Conservation (phyloP, 2,888 invertebrate species). For the Drosophila mulleri region DNA sequence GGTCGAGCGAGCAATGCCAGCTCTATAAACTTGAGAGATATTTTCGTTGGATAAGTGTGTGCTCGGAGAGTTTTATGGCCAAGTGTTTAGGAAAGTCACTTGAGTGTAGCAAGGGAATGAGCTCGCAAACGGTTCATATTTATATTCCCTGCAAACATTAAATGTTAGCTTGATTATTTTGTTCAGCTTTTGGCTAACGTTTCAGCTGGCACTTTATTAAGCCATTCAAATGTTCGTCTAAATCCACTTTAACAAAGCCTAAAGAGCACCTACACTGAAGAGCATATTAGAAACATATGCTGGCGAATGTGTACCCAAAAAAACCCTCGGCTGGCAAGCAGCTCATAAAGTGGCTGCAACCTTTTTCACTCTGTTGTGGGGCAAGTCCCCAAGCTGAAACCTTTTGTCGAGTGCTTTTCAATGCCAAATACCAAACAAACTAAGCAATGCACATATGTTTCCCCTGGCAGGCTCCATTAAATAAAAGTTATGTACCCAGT, state of each 20-base stretch:
- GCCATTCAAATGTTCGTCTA: constrained; percentile 35
- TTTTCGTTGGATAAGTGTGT: background rate
- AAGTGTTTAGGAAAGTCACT: background rate
- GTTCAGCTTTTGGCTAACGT: constrained; percentile 9
- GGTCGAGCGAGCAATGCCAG: background rate
- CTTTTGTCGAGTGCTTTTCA: constrained; percentile 66
- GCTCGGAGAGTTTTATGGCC: background rate
- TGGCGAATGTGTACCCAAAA: constrained; percentile 12
- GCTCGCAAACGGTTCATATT: too few relatives aligned
- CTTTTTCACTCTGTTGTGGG: constrained; percentile 37
- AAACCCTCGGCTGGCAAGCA: background rate
- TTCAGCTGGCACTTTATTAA: constrained; percentile 6
- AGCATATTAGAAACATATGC: constrained; percentile 66
- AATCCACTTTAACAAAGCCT: constrained; percentile 32
- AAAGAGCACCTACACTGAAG: constrained; percentile 23
- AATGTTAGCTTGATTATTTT: background rate
- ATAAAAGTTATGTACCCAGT: constrained; percentile 63
- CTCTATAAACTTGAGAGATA: background rate
- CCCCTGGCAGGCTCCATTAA: constrained; percentile 62
- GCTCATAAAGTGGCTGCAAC: constrained; percentile 52
- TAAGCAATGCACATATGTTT: constrained; percentile 65
- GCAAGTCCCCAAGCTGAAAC: constrained; percentile 44
- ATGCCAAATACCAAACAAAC: constrained; percentile 49
- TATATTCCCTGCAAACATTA: background rate
- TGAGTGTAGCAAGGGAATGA: background rate